A percentile compares a stretch with the other conserved stretches of the same genome.
phyloP scores from a whole-genome alignment of 1,140 invertebrate genomes.

The Bombus pascuorum region DNA sequence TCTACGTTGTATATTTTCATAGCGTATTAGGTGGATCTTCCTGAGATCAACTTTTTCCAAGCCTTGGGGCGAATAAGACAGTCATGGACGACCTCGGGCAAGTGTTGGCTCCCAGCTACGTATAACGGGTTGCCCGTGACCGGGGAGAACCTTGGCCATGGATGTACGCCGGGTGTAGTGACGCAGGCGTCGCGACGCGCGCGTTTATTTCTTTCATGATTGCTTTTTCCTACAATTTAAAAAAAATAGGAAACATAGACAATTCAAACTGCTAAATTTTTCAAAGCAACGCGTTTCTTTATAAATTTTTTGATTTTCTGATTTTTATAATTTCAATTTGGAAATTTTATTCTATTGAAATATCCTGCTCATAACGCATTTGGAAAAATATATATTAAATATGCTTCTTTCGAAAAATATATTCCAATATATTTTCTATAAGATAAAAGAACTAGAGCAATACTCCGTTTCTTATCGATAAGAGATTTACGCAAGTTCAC shows the following conservation, averaged over 20 bases:
- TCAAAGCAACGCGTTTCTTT: background rate
- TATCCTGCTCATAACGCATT: background rate
- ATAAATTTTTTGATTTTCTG: background rate
- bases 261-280: background rate
- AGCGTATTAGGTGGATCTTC: constrained; percentile 5
- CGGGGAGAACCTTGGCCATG: constrained; percentile 79
- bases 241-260: background rate
- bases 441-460: background rate
- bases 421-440: background rate
- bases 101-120: constrained; percentile 55
- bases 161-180: constrained; percentile 58
- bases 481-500: constrained; percentile 16
- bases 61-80: constrained; percentile 39
- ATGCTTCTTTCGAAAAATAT: background rate
- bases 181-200: constrained; percentile 53
- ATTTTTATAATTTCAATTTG: background rate
- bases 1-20: constrained; percentile 10
- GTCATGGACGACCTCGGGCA: constrained; percentile 59
- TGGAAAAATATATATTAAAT: background rate
- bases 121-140: constrained; percentile 77
- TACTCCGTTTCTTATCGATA: background rate
- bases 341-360: background rate
- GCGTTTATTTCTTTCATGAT: constrained; percentile 22
- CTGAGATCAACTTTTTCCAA: constrained; percentile 34
- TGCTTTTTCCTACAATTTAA: background rate